Evolutionary conservation across 2,113 vertebrate genomes (phyloP).

Genomic region (Neoarius graeffei): DNA sequence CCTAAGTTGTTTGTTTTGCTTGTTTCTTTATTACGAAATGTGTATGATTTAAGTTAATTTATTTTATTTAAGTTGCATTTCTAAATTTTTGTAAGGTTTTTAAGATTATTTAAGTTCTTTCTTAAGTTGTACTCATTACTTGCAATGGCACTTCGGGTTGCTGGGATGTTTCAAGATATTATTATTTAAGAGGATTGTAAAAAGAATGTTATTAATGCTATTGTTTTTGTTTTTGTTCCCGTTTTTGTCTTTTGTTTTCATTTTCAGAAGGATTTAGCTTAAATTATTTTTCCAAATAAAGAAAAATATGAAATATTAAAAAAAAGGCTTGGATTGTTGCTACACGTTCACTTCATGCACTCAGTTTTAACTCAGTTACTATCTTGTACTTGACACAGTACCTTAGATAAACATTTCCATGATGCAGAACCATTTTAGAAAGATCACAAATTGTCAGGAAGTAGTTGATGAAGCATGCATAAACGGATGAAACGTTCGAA

Average conservation of each 20-base stretch:
- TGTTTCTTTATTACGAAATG: conserved; percentile 77
- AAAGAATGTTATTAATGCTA: conserved; percentile 87
- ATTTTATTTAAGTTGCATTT: conserved; percentile 81
- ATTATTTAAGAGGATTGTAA: conserved; percentile 99
- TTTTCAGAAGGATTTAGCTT: conserved; percentile 94
- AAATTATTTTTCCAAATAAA: conserved; percentile 99
- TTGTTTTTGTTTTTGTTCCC: conserved; percentile 77
- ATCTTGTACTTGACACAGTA: not conserved
- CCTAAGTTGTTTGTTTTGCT: conserved; percentile 85
- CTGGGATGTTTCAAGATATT: conserved; percentile 93
- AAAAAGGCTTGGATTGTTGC: not conserved
- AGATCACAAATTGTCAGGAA: not conserved
- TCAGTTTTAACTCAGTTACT: not conserved
- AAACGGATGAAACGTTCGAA: not conserved
- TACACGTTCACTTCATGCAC: not conserved
- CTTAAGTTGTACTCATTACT: conserved; percentile 70
- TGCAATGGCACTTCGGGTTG: conserved; percentile 99
- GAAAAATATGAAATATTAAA: conserved; percentile 78
- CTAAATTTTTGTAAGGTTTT: conserved; percentile 91
- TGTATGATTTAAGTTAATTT: conserved; percentile 80
- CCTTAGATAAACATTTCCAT: not conserved
- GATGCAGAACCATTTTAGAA: not conserved
- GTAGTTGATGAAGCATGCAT: not conserved
- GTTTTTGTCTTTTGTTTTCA: conserved; percentile 69
- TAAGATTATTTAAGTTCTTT: conserved; percentile 78